These are phyloP conservation scores for Neoitamus cyanurus DNA, from an alignment of 2,888 invertebrate species.

Conservation along the genomic window DNA sequence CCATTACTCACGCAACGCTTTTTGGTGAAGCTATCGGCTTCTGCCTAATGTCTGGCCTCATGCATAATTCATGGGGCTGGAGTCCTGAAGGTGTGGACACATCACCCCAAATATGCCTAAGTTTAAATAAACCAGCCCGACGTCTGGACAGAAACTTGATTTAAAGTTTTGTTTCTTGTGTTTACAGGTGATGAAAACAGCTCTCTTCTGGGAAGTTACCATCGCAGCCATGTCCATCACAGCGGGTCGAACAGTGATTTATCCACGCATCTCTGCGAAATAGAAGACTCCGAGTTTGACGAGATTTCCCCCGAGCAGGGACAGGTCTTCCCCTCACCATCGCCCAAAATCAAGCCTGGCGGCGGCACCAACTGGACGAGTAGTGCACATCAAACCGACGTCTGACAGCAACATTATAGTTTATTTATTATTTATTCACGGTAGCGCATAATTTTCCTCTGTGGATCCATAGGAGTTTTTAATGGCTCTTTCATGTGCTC, in stretches of 20 bases:
- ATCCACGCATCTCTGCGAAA: slow-evolving; percentile 90
- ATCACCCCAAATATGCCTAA: not conserved
- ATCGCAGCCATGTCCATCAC: slow-evolving; percentile 62
- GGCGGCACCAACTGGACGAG: slow-evolving; percentile 55
- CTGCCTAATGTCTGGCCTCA: slow-evolving; percentile 3
- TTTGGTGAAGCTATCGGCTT: not conserved
- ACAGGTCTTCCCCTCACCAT: not conserved
- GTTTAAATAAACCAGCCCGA: not conserved
- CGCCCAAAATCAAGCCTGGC: not conserved
- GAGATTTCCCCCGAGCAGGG: slow-evolving; percentile 53
- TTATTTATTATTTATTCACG: slow-evolving; percentile 40
- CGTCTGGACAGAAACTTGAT: not conserved
- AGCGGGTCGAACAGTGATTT: slow-evolving; percentile 84
- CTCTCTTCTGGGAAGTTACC: slow-evolving; percentile 73
- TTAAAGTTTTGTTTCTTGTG: not conserved
- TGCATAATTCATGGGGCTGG: slow-evolving; percentile 30
- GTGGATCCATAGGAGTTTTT: not conserved
- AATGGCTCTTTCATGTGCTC: not conserved
- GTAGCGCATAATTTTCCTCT: slow-evolving; percentile 6
- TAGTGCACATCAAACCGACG: slow-evolving; percentile 57
- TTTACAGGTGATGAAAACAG: slow-evolving; percentile 66
- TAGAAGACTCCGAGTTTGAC: slow-evolving; percentile 88
- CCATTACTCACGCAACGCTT: slow-evolving; percentile 40
- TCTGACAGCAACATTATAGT: slow-evolving; percentile 54
- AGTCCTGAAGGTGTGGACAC: not conserved